Conservation (phyloP, 2,113 vertebrate species). For the Pelecanoides urinatrix region DNA sequence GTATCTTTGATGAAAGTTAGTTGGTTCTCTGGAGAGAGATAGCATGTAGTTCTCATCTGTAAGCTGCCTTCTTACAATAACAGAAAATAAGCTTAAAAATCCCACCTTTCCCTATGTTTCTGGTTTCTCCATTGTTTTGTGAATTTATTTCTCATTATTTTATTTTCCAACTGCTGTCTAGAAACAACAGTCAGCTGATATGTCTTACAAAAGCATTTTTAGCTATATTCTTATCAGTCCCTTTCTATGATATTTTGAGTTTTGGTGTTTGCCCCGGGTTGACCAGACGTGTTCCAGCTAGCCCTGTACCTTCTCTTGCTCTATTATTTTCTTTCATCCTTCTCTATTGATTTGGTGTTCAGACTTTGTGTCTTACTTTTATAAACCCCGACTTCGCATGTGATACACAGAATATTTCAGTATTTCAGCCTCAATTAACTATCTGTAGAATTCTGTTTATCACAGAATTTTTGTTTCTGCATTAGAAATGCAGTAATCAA, state of each 20-base stretch:
- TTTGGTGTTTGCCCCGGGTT: not conserved
- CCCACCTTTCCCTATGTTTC: not conserved
- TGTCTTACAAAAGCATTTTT: not conserved
- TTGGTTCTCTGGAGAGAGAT: not conserved
- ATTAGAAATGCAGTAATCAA: not conserved
- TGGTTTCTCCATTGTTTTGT: not conserved
- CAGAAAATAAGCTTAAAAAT: not conserved
- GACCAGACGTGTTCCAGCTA: not conserved
- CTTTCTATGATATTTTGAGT: not conserved
- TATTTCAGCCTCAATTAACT: not conserved
- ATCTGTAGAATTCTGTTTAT: not conserved
- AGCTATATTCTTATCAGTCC: not conserved
- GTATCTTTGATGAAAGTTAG: not conserved
- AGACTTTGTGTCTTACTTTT: not conserved
- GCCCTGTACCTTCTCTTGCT: not conserved
- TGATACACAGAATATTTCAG: not conserved
- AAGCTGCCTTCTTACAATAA: not conserved
- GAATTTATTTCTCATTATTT: not conserved
- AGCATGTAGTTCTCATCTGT: not conserved
- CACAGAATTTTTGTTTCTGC: not conserved
- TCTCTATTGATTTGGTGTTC: not conserved
- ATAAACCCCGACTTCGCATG: not conserved
- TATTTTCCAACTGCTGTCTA: not conserved
- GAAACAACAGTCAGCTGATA: not conserved
- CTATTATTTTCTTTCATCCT: not conserved